Evolutionary conservation across 2,888 invertebrate genomes (phyloP).

Genomic region (Synanthedon vespiformis): DNA sequence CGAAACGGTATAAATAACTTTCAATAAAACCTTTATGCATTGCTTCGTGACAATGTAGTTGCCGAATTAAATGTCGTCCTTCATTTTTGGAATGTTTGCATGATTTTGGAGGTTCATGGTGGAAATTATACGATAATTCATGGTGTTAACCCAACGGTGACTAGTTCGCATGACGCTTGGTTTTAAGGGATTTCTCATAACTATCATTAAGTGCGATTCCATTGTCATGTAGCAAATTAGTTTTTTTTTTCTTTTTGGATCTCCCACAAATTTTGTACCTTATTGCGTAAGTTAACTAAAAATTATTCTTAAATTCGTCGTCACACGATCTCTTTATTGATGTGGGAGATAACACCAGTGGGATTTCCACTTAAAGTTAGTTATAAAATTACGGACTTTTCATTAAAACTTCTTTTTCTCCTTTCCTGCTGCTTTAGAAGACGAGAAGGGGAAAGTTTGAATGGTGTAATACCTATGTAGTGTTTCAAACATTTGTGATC

Average conservation of each 20-base stretch:
- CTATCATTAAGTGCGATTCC: conserved; percentile 61
- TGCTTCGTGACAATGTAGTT: conserved; percentile 72
- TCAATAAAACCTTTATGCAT: conserved; percentile 30
- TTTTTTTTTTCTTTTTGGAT: conserved; percentile 22
- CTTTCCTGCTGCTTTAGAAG: conserved; percentile 64
- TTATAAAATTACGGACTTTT: conserved; percentile 16
- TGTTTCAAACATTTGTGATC: conserved; percentile 24
- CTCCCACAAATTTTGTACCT: conserved; percentile 28
- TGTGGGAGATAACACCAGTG: conserved; percentile 9
- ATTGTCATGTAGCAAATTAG: conserved; percentile 69
- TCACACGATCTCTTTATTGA: no score
- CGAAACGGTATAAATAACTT: neutral
- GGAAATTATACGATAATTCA: neutral
- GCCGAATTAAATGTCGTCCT: conserved; percentile 56
- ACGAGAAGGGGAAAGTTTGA: conserved; percentile 62
- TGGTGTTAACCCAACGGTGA: conserved; percentile 5
- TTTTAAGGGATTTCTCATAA: conserved; percentile 51
- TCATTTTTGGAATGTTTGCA: conserved; percentile 59
- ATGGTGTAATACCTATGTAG: conserved; percentile 20
- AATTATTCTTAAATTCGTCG: no score
- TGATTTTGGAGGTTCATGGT: conserved; percentile 24
- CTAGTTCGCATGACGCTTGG: conserved; percentile 57
- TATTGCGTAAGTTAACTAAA: no score
- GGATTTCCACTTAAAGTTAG: conserved; percentile 16
- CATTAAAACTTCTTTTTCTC: conserved; percentile 38